Conservation (phyloP, 2,888 invertebrate species). For the Mythimna loreyi region DNA sequence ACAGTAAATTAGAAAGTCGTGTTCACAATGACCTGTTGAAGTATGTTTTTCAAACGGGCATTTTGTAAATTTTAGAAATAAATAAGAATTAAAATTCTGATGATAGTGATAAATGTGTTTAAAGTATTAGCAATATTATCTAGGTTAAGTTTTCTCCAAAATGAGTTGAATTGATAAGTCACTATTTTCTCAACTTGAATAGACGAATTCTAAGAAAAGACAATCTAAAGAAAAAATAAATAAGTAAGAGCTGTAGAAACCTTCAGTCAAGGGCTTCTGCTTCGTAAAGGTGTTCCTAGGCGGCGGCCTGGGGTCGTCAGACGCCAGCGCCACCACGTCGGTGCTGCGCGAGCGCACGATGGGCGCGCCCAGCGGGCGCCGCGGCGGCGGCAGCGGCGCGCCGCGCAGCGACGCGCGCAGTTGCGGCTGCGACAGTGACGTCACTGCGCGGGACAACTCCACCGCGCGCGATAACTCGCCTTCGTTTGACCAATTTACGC, state of each 20-base stretch:
- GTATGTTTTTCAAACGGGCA: too few relatives aligned
- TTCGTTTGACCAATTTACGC: constrained; percentile 88
- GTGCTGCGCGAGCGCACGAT: constrained; percentile 80
- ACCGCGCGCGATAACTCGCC: constrained; percentile 75
- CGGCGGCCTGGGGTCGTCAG: constrained; percentile 76
- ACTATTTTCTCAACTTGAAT: too few relatives aligned
- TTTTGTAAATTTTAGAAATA: too few relatives aligned
- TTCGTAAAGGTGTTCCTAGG: constrained; percentile 72
- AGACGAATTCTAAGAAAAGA: too few relatives aligned
- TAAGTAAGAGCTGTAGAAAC: constrained; percentile 46
- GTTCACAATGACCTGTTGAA: too few relatives aligned
- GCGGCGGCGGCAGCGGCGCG: constrained; percentile 62
- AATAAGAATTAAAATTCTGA: too few relatives aligned
- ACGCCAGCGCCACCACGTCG: constrained; percentile 69
- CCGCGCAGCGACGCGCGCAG: constrained; percentile 77
- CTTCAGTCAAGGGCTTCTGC: constrained; percentile 75
- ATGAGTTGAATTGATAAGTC: too few relatives aligned
- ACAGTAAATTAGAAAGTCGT: too few relatives aligned
- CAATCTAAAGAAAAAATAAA: too few relatives aligned
- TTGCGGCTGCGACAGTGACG: constrained; percentile 77
- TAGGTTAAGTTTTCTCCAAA: too few relatives aligned
- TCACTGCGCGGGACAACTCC: constrained; percentile 73
- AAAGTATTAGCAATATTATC: too few relatives aligned
- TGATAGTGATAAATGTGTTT: too few relatives aligned
- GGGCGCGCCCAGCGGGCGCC: constrained; percentile 49